Evolutionary conservation across 2,888 invertebrate species (phyloP), one percentile per base, ranked within the genome.

Genomic region (Alcis repandata): DNA sequence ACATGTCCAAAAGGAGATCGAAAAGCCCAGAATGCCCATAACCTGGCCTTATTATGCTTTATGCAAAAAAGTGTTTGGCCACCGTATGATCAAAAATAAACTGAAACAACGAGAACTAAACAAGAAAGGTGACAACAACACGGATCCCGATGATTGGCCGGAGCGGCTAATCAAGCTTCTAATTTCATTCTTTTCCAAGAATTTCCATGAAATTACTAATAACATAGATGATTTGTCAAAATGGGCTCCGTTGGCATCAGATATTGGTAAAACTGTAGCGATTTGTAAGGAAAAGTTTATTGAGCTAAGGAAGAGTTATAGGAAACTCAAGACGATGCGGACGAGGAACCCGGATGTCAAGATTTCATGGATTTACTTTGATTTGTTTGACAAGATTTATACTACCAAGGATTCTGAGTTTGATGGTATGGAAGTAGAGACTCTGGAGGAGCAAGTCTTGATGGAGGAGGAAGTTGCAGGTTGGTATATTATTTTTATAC

Each of bases 31-130:
- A 62, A 87, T 85, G 74, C 88, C 89, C 0, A 89, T 92, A 2
- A 74, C 89, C 0, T 92, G 92, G 92, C 92, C 91, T 0, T 91
- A 92, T 57, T 92, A 89, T 10, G 76, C 80, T 3, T 67, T 90
- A 0, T 92, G 92, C 74, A 93, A 92, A 63, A 93, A 91, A 77
- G 90, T 91, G 0, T 93, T 92, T 19, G 92, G 92, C 0, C 92
- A 92, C 61, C 68, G 92, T 73, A 83, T 86, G 0, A 79, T 92
- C 1, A 92, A 90, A 67, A 76, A 78, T 0, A 91, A 91, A 68
- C 71, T 92, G 0, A 89, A 87, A 49, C 86, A 83, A 22, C 85
- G 84, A 0, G 85, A 84, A 69, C 46, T 75, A 0, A 87, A 27
- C 27, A 27, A 27, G 6, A 27, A 27, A 27, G 27, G 27, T 4